Conservation (phyloP, 64 coral and sea anemone genomes). For the Trachythela sp. region DNA sequence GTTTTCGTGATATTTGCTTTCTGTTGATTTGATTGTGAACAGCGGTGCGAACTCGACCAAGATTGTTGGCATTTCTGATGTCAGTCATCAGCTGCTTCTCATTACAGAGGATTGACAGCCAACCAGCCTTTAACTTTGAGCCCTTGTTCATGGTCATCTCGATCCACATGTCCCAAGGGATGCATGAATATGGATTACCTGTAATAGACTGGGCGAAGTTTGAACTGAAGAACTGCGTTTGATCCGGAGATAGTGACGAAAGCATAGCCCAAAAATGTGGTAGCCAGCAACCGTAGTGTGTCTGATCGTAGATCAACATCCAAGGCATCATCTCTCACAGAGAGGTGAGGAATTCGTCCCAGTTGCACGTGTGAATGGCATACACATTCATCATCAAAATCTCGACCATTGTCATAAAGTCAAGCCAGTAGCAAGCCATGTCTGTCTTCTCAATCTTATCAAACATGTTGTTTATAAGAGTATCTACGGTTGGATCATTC, state of each 20-base stretch:
- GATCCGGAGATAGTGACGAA: not conserved
- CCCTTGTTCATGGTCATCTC: too few species aligned
- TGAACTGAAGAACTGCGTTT: not conserved
- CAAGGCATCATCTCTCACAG: conserved; percentile 3
- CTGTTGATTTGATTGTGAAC: not conserved
- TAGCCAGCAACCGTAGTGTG: not conserved
- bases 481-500: too few species aligned
- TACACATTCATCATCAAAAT: too few species aligned
- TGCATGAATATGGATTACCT: too few species aligned
- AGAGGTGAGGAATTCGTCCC: not conserved
- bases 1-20: not conserved
- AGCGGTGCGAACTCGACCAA: not conserved
- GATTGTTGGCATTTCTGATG: not conserved
- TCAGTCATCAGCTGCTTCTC: conserved; percentile 15
- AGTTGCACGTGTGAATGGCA: conserved; percentile 1
- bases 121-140: too few species aligned
- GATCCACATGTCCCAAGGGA: too few species aligned
- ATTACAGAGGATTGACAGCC: not conserved
- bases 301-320: conserved; percentile 24
- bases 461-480: too few species aligned
- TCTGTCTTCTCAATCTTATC: too few species aligned
- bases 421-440: too few species aligned
- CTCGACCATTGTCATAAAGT: too few species aligned
- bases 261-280: conserved; percentile 17
- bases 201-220: too few species aligned